Base-by-base conservation (phyloP, 2,888 invertebrate species). In the Epistrophe eligans region DNA sequence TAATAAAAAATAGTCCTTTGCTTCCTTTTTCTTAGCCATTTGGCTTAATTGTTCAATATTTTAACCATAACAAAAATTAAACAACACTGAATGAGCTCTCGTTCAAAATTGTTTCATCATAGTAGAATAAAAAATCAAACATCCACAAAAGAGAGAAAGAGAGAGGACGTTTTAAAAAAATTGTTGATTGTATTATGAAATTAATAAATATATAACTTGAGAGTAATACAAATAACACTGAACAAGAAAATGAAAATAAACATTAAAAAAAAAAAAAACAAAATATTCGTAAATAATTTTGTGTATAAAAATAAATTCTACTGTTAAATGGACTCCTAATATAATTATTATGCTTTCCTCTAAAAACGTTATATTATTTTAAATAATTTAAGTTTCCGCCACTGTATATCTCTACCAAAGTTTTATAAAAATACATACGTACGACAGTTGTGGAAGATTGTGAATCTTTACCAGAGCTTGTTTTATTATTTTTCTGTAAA, bases 351-450 rank as follows among this genome's bases (percentile, higher is more conserved):
- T 84, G 64, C 74, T 62, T 50, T 81, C 57, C 62, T 84, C 79
- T 32, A 64, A 48, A 62, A 52, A 71, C 40, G 0, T 28, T 64
- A 40, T 66, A 64, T 28, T 52, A 52, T 48, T 71, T 66, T 76
- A 28, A 72, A 64, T 72, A 80, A 28, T 43, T 72, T 84, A 81
- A 80, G 77, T 84, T 84, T 84, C 52, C 60, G 45, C 67, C 57
- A 60, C 62, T 77, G 71, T 71, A 38, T 66, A 73, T 72, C 45
- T 80, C 80, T 80, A 80, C 84, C 84, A 81, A 84, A 87, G 85
- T 70, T 60, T 50, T 50, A 50, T 38, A 19, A 70, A 35, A 1
- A 9, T 35, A 35, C 32, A 32, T 35, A 74, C 48, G 32, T 38
- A 43, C 38, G 15, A 19, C 50, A 24, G 76, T 67, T 60, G 45